Base-by-base conservation (phyloP, 23 tunicate genomes). In the Oikopleura dioica region DNA sequence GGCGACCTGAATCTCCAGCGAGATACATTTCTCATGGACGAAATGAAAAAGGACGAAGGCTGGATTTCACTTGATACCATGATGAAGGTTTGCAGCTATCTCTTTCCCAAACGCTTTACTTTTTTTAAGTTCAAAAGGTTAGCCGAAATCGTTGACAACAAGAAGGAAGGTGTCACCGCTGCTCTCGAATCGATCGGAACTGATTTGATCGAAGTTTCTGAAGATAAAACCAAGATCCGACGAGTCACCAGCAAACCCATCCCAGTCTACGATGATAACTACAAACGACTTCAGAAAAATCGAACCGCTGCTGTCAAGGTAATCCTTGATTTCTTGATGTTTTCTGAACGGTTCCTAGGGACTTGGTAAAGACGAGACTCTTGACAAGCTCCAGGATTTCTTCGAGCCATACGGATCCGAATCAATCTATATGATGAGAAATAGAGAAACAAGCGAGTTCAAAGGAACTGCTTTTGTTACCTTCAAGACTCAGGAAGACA, bases 21-120 rank as follows among this genome's bases (percentile, higher is more conserved):
- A 28, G 99, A 94, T 55, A 86, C 81, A 38, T 94, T 94, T 63
- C 82, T 94, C 87, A 76, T 80, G 67, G 87, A 86, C 0, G 78
- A 94, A 75, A 94, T 94, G 88, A 69, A 83, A 37, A 79, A 81
- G 44, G 79, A 83, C 38, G 95, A 94, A 37, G 99, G 99, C 31
- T 94, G 99, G 99, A 83, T 94, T 59, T 75, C 80, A 1, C 82
- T 94, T 87, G 99, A 94, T 51, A 78, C 80, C 2, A 94, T 94
- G 99, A 68, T 94, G 34, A 79, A 94, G 68, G 72, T 63, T n/a
- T n/a, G n/a, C n/a, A n/a, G n/a, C n/a, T n/a, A n/a, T n/a, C n/a
- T n/a, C 80, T 12, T 59, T 78, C 23, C 29, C 59, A 2, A 50
- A 78, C 33, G 80, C 80, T 24, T 34, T 78, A 33, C n/a, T 63